A percentile compares a stretch with the other conserved stretches of the same genome.
These are phyloP conservation scores for Arrhopalites spinosus DNA, from an alignment of 2,888 invertebrate species.

Conservation along the genomic window DNA sequence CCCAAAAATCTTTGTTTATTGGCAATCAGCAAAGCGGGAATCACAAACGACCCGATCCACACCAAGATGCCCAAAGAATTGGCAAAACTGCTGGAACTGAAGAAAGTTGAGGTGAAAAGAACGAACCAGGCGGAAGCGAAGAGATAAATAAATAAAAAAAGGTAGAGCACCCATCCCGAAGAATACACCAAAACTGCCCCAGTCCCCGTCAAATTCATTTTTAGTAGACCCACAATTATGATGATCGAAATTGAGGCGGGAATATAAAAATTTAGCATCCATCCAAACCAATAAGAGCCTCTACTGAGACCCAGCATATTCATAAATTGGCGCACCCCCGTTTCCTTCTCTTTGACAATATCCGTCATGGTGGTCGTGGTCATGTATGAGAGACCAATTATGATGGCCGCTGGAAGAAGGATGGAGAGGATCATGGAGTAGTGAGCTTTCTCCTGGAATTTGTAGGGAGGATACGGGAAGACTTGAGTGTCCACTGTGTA, in stretches of 20 bases:
- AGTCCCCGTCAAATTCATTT: slow-evolving; percentile 28
- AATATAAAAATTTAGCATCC: slow-evolving; percentile 31
- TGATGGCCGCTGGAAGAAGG: slow-evolving; percentile 37
- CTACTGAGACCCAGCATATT: slow-evolving; percentile 37
- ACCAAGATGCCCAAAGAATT: slow-evolving; percentile 26
- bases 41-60: slow-evolving; percentile 32
- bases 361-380: slow-evolving; percentile 17
- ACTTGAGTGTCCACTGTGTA: slow-evolving; percentile 33
- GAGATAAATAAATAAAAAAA: slow-evolving; percentile 30
- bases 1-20: slow-evolving; percentile 36
- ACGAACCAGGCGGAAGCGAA: slow-evolving; percentile 40
- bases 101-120: slow-evolving; percentile 34
- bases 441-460: slow-evolving; percentile 23
- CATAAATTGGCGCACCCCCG: slow-evolving; percentile 34
- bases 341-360: slow-evolving; percentile 33
- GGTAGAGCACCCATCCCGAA: slow-evolving; percentile 20
- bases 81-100: slow-evolving; percentile 33
- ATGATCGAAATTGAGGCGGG: slow-evolving; percentile 24
- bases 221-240: slow-evolving; percentile 31
- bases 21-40: slow-evolving; percentile 33
- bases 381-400: slow-evolving; percentile 35
- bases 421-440: slow-evolving; percentile 37
- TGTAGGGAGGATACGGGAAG: slow-evolving; percentile 38
- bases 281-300: slow-evolving; percentile 38
- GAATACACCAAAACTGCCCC: slow-evolving; percentile 25